Evolutionary conservation across 2,797 vertebrate genomes (phyloP).

Genomic region (Anisognathus igniventris): DNA sequence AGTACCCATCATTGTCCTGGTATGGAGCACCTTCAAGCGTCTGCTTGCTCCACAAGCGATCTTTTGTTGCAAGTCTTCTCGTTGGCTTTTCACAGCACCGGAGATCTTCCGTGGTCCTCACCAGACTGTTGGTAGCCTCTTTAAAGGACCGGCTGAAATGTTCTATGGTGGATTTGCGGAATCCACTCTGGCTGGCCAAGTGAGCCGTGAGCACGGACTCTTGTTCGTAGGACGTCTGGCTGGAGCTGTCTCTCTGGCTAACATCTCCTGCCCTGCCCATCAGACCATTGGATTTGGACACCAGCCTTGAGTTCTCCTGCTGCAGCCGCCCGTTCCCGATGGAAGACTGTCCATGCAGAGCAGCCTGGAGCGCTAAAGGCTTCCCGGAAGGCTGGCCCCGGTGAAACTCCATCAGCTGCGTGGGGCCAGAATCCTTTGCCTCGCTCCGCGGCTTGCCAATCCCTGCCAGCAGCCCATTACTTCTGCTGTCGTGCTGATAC

Average conservation of each 20-base stretch:
- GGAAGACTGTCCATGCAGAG: constrained; percentile 85
- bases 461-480: constrained; percentile 78
- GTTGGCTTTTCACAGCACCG: constrained; percentile 83
- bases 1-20: constrained; percentile 96
- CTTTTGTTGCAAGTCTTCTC: constrained; percentile 79
- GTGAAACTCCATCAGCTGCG: constrained; percentile 59
- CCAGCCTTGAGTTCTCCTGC: constrained; percentile 66
- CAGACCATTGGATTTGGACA: constrained; percentile 81
- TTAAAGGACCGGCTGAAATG: constrained; percentile 90
- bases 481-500: constrained; percentile 78
- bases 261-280: constrained; percentile 71
- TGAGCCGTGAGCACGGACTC: constrained; percentile 71
- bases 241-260: constrained; percentile 84
- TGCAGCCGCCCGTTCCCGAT: constrained; percentile 83
- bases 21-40: constrained; percentile 74
- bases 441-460: constrained; percentile 65
- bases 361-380: constrained; percentile 82
- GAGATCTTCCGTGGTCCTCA: constrained; percentile 87
- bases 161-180: constrained; percentile 87
- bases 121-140: constrained; percentile 88
- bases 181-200: constrained; percentile 76
- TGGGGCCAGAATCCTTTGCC: constrained; percentile 49
- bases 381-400: constrained; percentile 82
- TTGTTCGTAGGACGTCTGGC: constrained; percentile 78
- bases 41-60: constrained; percentile 84